A percentile compares a stretch with the other conserved stretches of the same genome.
phyloP scores from a whole-genome alignment of 2,888 invertebrate species.

The Norana najaformis region DNA sequence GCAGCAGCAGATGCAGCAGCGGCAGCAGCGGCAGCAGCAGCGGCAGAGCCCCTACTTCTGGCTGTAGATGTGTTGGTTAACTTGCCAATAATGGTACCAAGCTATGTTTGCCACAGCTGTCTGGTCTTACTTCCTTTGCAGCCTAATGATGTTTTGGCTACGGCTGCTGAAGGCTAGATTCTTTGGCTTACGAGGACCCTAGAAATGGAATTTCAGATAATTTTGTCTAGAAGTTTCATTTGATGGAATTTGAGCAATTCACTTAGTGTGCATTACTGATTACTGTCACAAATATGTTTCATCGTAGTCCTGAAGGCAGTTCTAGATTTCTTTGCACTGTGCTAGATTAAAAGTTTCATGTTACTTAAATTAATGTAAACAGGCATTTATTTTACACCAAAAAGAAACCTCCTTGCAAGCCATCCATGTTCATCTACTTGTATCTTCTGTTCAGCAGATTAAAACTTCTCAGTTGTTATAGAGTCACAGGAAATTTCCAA shows the following conservation, averaged over 20 bases:
- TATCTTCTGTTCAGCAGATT: background rate
- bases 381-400: background rate
- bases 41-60: background rate
- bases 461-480: too few species aligned
- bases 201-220: conserved; percentile 19
- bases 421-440: background rate
- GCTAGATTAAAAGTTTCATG: background rate
- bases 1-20: conserved; percentile 29
- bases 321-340: background rate
- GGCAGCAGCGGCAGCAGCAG: conserved; percentile 28
- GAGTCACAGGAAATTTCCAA: too few species aligned
- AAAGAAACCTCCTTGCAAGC: background rate
- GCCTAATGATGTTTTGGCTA: conserved; percentile 13
- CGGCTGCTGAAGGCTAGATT: background rate
- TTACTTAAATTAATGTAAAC: background rate
- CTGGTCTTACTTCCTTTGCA: conserved; percentile 7
- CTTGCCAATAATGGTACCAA: conserved; percentile 21
- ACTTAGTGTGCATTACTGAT: background rate
- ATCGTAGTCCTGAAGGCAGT: background rate
- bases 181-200: background rate
- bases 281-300: background rate
- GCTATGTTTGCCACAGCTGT: conserved; percentile 20
- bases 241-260: background rate
- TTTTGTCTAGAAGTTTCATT: background rate
- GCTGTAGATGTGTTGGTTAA: background rate